Evolutionary conservation across 2,113 vertebrate genomes (phyloP).

Genomic region (Megaceryle maxima): DNA sequence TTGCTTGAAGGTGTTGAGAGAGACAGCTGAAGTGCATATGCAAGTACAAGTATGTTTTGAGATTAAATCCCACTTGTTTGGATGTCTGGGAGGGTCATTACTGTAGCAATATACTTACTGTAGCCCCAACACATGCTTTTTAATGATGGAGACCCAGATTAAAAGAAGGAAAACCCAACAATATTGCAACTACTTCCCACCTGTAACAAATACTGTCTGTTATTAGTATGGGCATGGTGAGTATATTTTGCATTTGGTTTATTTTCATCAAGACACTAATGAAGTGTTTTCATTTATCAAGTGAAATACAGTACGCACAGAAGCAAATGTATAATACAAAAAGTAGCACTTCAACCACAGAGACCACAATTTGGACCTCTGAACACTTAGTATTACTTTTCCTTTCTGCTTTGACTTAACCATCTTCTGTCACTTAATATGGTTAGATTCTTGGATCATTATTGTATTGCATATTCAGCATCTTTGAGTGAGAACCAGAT

Average conservation of each 20-base stretch:
- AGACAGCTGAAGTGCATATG: background rate
- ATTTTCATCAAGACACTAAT: background rate
- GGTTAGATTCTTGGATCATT: background rate
- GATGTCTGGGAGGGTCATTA: background rate
- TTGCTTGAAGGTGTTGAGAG: background rate
- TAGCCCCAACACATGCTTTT: background rate
- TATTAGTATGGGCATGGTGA: background rate
- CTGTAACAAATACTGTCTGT: background rate
- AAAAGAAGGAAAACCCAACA: background rate
- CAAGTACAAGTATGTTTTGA: background rate
- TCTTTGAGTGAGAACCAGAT: background rate
- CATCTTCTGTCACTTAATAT: background rate
- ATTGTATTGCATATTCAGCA: background rate
- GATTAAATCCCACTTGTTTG: background rate
- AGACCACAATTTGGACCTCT: background rate
- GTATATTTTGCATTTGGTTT: background rate
- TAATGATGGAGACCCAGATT: background rate
- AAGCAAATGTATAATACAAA: background rate
- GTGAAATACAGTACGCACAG: background rate
- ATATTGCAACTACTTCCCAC: background rate
- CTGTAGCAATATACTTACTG: background rate
- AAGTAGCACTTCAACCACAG: background rate
- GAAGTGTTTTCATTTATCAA: background rate
- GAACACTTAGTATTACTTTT: background rate
- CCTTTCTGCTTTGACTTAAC: background rate